Evolutionary conservation across 2,797 vertebrate species (phyloP).

Genomic region (Furcifer pardalis): DNA sequence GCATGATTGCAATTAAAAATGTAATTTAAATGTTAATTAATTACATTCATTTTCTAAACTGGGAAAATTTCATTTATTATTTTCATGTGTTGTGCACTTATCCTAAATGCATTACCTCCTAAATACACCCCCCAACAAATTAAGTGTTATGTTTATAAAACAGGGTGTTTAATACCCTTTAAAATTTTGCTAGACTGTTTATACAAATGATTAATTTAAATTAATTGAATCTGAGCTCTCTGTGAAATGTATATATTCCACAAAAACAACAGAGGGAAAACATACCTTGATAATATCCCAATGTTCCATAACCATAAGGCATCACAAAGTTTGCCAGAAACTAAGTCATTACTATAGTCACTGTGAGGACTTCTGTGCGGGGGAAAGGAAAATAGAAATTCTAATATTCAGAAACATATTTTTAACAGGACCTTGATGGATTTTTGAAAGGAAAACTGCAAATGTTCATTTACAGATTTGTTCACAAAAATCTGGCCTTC

Average conservation of each 20-base stretch:
- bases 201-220: conserved; percentile 84
- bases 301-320: conserved; percentile 11
- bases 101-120: conserved; percentile 86
- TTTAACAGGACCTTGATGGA: not conserved
- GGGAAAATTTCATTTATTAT: conserved; percentile 89
- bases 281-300: conserved; percentile 54
- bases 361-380: not conserved
- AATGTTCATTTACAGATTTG: not conserved
- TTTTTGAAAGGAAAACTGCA: not conserved
- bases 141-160: conserved; percentile 86
- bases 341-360: not conserved
- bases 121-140: conserved; percentile 82
- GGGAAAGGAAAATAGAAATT: not conserved
- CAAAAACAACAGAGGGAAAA: conserved; percentile 59
- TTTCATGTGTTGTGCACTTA: conserved; percentile 86
- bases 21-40: conserved; percentile 99
- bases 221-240: conserved; percentile 79
- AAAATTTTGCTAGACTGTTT: conserved; percentile 82
- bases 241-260: conserved; percentile 68
- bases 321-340: conserved; percentile 41
- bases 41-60: conserved; percentile 93
- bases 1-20: conserved; percentile 99
- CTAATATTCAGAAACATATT: not conserved
- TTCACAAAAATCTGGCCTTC: not conserved
- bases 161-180: conserved; percentile 84